phyloP scores from a whole-genome alignment of 2,113 vertebrate species.

The Meleagris gallopavo region DNA sequence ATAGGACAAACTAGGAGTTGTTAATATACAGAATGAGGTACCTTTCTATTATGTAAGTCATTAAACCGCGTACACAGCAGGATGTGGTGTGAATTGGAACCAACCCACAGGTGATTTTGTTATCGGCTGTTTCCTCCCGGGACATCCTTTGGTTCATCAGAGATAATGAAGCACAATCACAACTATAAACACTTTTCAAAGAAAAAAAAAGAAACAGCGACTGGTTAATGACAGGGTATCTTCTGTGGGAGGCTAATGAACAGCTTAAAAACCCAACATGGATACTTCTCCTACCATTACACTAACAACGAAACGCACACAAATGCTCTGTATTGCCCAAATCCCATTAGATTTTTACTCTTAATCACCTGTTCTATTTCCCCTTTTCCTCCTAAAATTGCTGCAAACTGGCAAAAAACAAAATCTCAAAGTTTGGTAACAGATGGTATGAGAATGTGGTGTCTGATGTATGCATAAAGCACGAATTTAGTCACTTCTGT shows the following conservation, averaged over 20 bases:
- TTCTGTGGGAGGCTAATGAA: background rate
- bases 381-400: slow-evolving; percentile 3
- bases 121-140: slow-evolving; percentile 39
- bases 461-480: background rate
- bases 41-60: slow-evolving; percentile 54
- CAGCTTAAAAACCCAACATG: background rate
- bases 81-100: background rate
- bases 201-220: background rate
- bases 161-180: slow-evolving; percentile 55
- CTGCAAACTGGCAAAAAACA: slow-evolving; percentile 26
- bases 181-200: background rate
- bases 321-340: background rate
- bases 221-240: background rate
- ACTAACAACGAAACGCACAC: background rate
- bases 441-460: background rate
- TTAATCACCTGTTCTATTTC: background rate
- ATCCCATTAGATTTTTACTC: background rate
- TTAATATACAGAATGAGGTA: slow-evolving; percentile 50
- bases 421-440: background rate
- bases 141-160: slow-evolving; percentile 18
- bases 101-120: slow-evolving; percentile 53
- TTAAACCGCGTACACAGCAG: background rate
- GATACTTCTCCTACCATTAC: background rate
- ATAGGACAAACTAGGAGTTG: slow-evolving; percentile 47
- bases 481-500: slow-evolving; percentile 6